Evolutionary conservation across 2,888 invertebrate species (phyloP), one percentile per base, ranked within the genome.

Genomic region (Dryadula phaetusa): DNA sequence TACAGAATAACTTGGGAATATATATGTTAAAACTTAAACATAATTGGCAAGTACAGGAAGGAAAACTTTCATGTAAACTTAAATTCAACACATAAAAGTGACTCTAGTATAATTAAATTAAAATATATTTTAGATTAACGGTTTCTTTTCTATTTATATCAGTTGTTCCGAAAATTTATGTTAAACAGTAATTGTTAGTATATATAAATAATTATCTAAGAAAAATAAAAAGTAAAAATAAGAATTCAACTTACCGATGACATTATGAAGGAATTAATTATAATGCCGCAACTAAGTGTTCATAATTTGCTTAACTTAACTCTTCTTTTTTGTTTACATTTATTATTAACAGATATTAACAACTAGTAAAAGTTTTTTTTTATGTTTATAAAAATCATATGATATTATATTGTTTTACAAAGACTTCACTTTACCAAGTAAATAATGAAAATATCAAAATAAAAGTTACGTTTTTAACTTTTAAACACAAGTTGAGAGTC

Each of bases 241-340:
- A 12, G 18, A 44, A 44, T 44, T 6, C 3, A 20, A 52, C 52
- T 52, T 28, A 52, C 52, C 4, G 49, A 28, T 49, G 52, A 3
- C 52, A 52, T 52, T 32, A 28, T 52, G 25, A 52, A 8, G 28
- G 16, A 16, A 52, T 28, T 52, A 52, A 52, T 32, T 16, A 16
- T 7, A n/a, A 49, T 16, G 47, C 22, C 47, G 22, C 1, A 3
- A 25, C n/a, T n/a, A 49, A 49, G n/a, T n/a, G n/a, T 49, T 28
- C 49, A 28, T 49, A 25, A 3, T 28, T 32, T 32, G 8, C 14
- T n/a, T 14, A 47, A n/a, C 7, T n/a, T 10, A 52, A n/a, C n/a
- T 52, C 28, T 52, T 28, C 28, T 28, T 16, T 16, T 52, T 52
- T 52, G 16, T 52, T 52, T 16, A 22, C 14, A 2, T 49, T 49